Conservation (phyloP, 2,888 invertebrate species). For the Amblyjoppa fuscipennis region DNA sequence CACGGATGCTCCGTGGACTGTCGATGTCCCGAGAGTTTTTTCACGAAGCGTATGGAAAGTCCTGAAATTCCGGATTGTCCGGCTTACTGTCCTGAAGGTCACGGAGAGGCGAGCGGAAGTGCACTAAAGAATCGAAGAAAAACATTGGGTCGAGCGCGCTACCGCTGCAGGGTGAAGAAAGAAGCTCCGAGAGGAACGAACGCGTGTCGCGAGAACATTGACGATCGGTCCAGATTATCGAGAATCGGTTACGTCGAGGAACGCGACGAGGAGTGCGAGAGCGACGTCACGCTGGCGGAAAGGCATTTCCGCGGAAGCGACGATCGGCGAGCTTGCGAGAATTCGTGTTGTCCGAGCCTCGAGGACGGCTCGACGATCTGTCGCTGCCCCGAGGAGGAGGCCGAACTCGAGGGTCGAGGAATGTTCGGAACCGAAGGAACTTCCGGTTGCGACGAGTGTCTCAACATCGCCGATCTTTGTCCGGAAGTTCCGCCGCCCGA, state of each 20-base stretch:
- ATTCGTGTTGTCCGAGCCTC: slow-evolving; percentile 24
- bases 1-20: slow-evolving; percentile 52
- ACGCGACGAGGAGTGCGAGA: slow-evolving; percentile 35
- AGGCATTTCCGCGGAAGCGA: not conserved
- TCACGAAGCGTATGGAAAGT: not conserved
- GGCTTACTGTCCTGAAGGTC: not conserved
- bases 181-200: slow-evolving; percentile 13
- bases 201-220: not conserved
- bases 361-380: slow-evolving; percentile 37
- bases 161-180: not conserved
- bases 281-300: not conserved
- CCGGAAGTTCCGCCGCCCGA: slow-evolving; percentile 58
- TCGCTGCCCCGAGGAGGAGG: slow-evolving; percentile 8
- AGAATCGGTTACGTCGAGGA: slow-evolving; percentile 56
- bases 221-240: slow-evolving; percentile 19
- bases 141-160: not conserved
- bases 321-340: not conserved
- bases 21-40: slow-evolving; percentile 64
- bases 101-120: not conserved
- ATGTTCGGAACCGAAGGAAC: not conserved
- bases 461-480: slow-evolving; percentile 58
- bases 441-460: slow-evolving; percentile 8
- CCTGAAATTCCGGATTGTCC: slow-evolving; percentile 31
- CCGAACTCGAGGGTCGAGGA: not conserved
- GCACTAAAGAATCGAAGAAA: not conserved